A percentile compares a stretch with the other conserved stretches of the same genome.
These are phyloP conservation scores for Sciurus vulgaris DNA, from an alignment of 2,797 vertebrate genomes.

Conservation along the genomic window DNA sequence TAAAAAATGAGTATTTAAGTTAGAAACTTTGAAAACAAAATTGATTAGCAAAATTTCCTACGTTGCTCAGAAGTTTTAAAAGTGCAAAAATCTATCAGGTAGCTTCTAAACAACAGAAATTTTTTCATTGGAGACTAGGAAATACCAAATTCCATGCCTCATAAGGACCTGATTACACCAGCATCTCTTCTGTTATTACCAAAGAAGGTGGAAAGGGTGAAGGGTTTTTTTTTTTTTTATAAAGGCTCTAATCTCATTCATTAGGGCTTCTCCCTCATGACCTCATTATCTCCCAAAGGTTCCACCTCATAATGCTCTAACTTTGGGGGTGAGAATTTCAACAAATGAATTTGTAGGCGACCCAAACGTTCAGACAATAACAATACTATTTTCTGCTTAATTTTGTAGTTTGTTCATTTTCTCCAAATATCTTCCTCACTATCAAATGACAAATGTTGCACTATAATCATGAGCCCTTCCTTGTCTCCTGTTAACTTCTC, in stretches of 20 bases:
- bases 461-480: rapidly evolving
- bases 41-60: slow-evolving; percentile 31
- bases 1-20: slow-evolving; percentile 66
- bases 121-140: not conserved
- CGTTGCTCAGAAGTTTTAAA: slow-evolving; percentile 16
- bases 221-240: not conserved
- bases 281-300: too few species aligned
- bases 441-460: not conserved
- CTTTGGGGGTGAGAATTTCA: not conserved
- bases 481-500: not conserved
- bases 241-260: not conserved
- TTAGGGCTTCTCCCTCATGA: not conserved
- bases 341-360: not conserved
- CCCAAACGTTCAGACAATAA: too few species aligned
- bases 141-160: not conserved
- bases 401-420: not conserved
- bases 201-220: too few species aligned
- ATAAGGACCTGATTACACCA: not conserved
- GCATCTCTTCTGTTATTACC: not conserved
- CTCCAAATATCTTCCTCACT: not conserved
- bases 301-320: not conserved
- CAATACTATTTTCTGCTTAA: not conserved
- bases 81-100: not conserved
- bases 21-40: slow-evolving; percentile 34
- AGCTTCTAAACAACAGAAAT: not conserved